Evolutionary conservation across 2,888 invertebrate species (phyloP), one percentile per base, ranked within the genome.

Genomic region (Sturmia bella): DNA sequence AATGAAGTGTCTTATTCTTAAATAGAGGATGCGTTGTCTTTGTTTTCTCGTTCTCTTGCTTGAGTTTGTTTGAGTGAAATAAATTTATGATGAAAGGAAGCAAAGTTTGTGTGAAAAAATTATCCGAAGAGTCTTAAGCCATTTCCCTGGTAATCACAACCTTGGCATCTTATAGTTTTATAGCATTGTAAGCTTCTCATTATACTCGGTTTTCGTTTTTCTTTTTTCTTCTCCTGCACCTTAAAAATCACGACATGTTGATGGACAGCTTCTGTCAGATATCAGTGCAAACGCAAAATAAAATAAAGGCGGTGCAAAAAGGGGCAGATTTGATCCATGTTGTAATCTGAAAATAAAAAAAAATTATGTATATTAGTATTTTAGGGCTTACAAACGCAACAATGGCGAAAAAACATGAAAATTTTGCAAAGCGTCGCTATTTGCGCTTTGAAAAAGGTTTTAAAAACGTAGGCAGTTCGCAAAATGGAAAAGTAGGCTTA

Each of bases 201-300:
- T 70, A 78, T 75, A 32, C 9, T 5, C 1, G 5, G 4, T 66
- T 74, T 75, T 54, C 13, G 32, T 32, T 9, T 19, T 24, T n/a
- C n/a, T n/a, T n/a, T n/a, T n/a, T n/a, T n/a, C n/a, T n/a, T n/a
- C n/a, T n/a, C n/a, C n/a, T n/a, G n/a, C n/a, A n/a, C n/a, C 48
- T 39, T 56, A 21, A 17, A 78, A 82, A 66, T 82, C 82, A 82
- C 37, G 74, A 75, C 74, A 78, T 82, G 70, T 82, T 82, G 54
- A n/a, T 43, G 1, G 21, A 17, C 37, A 48, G 21, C 3, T 64
- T 24, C 4, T 15, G n/a, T 9, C 24, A 39, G 13, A 4, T 32
- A 11, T 39, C 15, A 11, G 7, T 17, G 32, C 17, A 27, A 3
- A 48, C 50, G 13, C 57, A 21, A 3, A 45, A 17, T 32, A 43